phyloP scores from a whole-genome alignment of 2,797 vertebrate genomes.

The Typhlichthys subterraneus region DNA sequence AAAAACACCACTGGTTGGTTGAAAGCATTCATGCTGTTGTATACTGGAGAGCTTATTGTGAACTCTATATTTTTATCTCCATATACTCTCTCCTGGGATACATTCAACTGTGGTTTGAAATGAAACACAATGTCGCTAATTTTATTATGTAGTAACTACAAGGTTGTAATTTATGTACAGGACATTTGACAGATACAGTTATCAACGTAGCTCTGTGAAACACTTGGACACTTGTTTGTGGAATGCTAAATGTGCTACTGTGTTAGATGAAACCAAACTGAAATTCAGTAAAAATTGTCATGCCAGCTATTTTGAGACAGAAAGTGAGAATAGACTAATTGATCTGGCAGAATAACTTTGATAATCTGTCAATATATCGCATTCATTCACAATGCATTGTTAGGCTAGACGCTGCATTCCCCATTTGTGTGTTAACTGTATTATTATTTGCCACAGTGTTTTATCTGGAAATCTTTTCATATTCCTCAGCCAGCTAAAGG shows the following conservation, averaged over 20 bases:
- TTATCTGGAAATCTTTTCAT: not conserved
- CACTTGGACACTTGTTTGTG: conserved; percentile 4
- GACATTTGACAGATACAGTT: conserved; percentile 3
- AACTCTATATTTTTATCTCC: conserved; percentile 7
- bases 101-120: conserved; percentile 19
- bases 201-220: not conserved
- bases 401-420: too few species aligned
- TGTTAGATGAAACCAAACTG: not conserved
- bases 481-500: conserved; percentile 19
- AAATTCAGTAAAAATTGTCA: too few species aligned
- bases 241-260: not conserved
- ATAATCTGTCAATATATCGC: too few species aligned
- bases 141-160: conserved; percentile 10
- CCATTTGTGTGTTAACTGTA: too few species aligned
- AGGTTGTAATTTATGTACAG: conserved; percentile 10
- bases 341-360: too few species aligned
- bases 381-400: too few species aligned
- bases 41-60: not conserved
- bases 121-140: conserved; percentile 19
- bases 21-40: too few species aligned
- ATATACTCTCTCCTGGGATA: not conserved
- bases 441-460: too few species aligned
- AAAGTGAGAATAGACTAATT: too few species aligned
- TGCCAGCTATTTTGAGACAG: too few species aligned
- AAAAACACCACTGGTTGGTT: too few species aligned